Evolutionary conservation across 1,140 invertebrate species (phyloP), one percentile per base, ranked within the genome.

Genomic region (Euwallacea similis): DNA sequence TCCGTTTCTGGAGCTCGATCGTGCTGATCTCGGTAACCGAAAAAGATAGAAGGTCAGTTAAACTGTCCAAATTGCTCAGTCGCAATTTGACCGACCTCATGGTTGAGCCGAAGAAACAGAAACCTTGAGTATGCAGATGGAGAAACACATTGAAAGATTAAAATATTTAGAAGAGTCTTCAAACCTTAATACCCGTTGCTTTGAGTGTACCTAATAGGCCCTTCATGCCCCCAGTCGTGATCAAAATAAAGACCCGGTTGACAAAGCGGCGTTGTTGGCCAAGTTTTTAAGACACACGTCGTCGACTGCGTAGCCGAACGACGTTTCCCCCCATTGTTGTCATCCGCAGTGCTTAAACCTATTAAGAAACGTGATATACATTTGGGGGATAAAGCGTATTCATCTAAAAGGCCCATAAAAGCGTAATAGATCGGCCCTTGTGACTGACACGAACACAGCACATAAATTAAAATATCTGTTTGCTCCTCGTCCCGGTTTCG

Each of bases 301-400:
- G 60, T 44, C 60, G 42, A 46, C 60, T 59, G 11, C 21, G 13
- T 21, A 11, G 56, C 42, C 21, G 60, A 62, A 65, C 59, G 63
- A 59, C 54, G 43, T 58, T 67, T 33, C 33, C 66, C 55, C 66
- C 55, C 58, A 61, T 69, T 69, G 66, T 61, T 69, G 66, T 69
- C 66, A 69, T 62, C 13, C 46, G 42, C 66, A 69, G 66, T 21
- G 66, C 46, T 69, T 63, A 53, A 61, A 56, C 21, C 69, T 71
- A 71, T 71, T 71, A 71, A 66, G 69, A 66, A 71, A 71, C 54
- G 64, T 71, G 69, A 71, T 71, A 71, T 71, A 71, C 69, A 63
- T 63, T 60, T 65, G 66, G 64, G 55, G 43, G 61, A 61, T 53
- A 13, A 47, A 62, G 55, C 61, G 46, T 71, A 60, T 61, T 71